Evolutionary conservation across 2,113 vertebrate genomes (phyloP).

Genomic region (Heloderma charlesbogerti): DNA sequence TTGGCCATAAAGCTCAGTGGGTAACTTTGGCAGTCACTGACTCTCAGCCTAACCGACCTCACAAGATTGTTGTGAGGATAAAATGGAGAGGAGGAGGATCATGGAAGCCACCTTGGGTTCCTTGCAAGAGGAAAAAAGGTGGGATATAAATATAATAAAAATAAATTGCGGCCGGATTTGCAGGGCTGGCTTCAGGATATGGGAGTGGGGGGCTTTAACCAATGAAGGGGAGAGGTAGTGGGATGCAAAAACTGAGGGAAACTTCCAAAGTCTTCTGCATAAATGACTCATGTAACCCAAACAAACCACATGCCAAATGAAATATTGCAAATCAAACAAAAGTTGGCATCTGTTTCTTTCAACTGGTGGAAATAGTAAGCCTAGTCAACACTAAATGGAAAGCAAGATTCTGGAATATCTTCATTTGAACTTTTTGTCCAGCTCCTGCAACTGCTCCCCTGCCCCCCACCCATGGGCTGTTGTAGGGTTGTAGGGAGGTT

Average conservation of each 20-base stretch:
- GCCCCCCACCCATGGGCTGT: too few species aligned
- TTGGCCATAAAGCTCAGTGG: too few species aligned
- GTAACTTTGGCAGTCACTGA: too few species aligned
- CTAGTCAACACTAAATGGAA: background rate
- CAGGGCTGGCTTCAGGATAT: background rate
- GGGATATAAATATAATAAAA: too few species aligned
- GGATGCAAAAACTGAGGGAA: background rate
- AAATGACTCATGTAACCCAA: background rate
- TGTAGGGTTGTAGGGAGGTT: too few species aligned
- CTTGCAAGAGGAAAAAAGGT: too few species aligned
- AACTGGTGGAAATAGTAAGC: background rate
- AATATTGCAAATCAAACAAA: background rate
- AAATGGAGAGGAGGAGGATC: too few species aligned
- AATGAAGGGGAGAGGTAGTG: background rate
- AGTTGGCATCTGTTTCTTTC: background rate
- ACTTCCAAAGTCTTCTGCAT: background rate
- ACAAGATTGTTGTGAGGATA: too few species aligned
- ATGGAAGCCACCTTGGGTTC: too few species aligned
- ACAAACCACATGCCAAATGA: background rate
- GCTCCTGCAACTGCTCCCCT: background rate
- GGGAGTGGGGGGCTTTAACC: background rate
- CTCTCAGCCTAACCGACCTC: too few species aligned
- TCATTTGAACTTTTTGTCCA: background rate
- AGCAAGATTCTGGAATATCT: background rate
- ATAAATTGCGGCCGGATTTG: too few species aligned